Evolutionary conservation across 2,888 invertebrate species (phyloP).

Genomic region (Drosophila neutralis): DNA sequence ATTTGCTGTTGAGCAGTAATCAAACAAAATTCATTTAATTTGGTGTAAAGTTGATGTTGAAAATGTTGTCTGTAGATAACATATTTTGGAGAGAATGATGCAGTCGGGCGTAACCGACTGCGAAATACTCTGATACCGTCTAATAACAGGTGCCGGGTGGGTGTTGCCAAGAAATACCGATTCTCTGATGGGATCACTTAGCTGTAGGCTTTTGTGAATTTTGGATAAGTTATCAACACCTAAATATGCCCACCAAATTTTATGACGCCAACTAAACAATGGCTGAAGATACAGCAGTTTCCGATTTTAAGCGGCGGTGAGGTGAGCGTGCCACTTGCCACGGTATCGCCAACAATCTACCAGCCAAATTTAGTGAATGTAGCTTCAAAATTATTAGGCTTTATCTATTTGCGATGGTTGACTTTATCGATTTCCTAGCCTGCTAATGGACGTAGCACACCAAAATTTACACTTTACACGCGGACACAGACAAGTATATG

Average conservation of each 20-base stretch:
- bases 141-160: too few relatives aligned
- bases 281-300: neutral
- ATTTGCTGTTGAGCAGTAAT: slow-evolving; percentile 62
- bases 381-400: neutral
- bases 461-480: neutral
- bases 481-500: neutral
- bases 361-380: too few relatives aligned
- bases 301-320: neutral
- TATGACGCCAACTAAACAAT: neutral
- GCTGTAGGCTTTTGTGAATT: neutral
- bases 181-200: neutral
- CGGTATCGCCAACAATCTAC: too few relatives aligned
- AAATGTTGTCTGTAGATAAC: neutral
- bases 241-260: neutral
- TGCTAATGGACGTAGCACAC: too few relatives aligned
- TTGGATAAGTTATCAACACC: neutral
- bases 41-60: neutral
- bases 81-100: neutral
- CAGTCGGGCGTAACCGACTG: neutral
- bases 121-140: neutral
- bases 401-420: neutral
- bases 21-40: neutral
- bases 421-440: neutral
- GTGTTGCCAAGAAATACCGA: neutral
- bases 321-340: neutral